These are phyloP conservation scores for Tachypleus tridentatus DNA, from an alignment of 1,140 invertebrate species.

Conservation along the genomic window DNA sequence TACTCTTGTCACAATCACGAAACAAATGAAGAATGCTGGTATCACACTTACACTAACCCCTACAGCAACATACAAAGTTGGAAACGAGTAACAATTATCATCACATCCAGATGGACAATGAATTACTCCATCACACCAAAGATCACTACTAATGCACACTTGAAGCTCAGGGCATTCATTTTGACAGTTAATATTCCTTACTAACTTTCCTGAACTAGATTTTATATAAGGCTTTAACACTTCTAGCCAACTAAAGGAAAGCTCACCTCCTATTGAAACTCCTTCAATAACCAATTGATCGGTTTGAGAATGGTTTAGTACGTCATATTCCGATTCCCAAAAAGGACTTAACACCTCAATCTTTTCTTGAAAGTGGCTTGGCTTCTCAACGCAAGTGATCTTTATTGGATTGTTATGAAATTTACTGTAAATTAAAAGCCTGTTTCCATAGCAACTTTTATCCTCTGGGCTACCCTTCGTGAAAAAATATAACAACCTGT, in stretches of 20 bases:
- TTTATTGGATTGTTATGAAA: too few species aligned
- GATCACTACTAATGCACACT: constrained; percentile 71
- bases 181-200: constrained; percentile 44
- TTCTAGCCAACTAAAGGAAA: constrained; percentile 67
- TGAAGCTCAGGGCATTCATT: constrained; percentile 70
- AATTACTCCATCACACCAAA: constrained; percentile 73
- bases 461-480: constrained; percentile 55
- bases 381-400: too few species aligned
- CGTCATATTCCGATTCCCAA: too few species aligned
- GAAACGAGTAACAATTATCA: constrained; percentile 39
- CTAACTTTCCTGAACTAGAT: constrained; percentile 37
- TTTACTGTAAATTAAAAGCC: too few species aligned
- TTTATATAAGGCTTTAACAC: constrained; percentile 41
- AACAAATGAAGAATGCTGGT: too few species aligned
- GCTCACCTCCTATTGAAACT: constrained; percentile 52
- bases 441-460: constrained; percentile 35
- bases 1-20: too few species aligned
- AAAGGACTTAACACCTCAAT: too few species aligned
- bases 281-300: constrained; percentile 56
- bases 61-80: constrained; percentile 18
- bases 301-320: too few species aligned
- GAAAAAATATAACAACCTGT: constrained; percentile 22
- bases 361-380: too few species aligned
- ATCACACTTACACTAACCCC: neutral
- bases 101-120: constrained; percentile 80